Base-by-base conservation (phyloP, 1,140 invertebrate species). In the Eupristina koningsbergeri region DNA sequence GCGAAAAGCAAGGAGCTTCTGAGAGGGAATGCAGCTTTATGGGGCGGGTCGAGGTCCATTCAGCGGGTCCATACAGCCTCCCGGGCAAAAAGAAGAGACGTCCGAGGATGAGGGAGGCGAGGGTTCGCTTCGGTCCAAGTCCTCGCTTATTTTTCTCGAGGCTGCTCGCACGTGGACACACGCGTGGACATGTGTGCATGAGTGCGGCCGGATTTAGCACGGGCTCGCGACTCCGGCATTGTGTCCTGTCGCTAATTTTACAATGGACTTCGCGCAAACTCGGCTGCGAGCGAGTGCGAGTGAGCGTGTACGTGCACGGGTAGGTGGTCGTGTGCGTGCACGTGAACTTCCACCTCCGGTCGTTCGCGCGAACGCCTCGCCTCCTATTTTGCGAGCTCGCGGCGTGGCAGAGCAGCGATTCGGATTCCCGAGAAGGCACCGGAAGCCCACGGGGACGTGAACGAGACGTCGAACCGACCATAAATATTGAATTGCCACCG, bases 221-320 rank as follows among this genome's bases (percentile, higher is more conserved):
- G 84, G 89, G 88, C 88, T 90, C 89, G 89, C 90, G 91, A 91
- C 90, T 90, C 91, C 89, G 88, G 88, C 91, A 92, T 92, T 92
- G 91, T 92, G 89, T 90, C 89, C 88, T 89, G 89, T 87, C 89
- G 91, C 91, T 92, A 92, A 92, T 92, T 92, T 92, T 92, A 92
- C 90, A 91, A 92, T 92, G 84, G 64, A 82, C 74, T 74, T 75
- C 83, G 58, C 80, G 73, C 80, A 80, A 84, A 73, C 29, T 41
- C 19, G 34, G 34, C 64, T 45, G 45, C 22, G 1, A 29, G 53
- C 74, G 74, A n/a, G 26, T 26, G 50, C 31, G 83, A 86, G 77
- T 17, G 53, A 61, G 19, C 47, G 17, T 15, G 47, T 6, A 11
- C 73, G 39, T 53, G 17, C 11, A 58, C 3, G 26, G 13, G 17